These are phyloP conservation scores for Telmatherina bonti DNA, from an alignment of 2,797 vertebrate species.

Conservation along the genomic window DNA sequence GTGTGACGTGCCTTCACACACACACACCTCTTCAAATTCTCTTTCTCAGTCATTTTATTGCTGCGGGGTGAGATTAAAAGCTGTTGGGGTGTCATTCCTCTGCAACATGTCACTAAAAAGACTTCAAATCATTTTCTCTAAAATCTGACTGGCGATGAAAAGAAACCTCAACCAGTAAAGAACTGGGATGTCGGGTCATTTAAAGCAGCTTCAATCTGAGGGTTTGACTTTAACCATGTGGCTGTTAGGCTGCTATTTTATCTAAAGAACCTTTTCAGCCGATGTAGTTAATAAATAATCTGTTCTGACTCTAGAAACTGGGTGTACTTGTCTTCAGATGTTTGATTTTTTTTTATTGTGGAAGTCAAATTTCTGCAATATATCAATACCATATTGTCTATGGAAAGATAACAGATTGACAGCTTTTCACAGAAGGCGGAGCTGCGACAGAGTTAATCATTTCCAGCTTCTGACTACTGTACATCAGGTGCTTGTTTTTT, in stretches of 20 bases:
- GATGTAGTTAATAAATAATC: background rate
- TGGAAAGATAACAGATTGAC: conserved; percentile 21
- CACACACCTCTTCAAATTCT: no score
- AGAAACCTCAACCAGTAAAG: no score
- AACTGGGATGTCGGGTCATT: no score
- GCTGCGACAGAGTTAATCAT: conserved; percentile 57
- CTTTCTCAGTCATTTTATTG: no score
- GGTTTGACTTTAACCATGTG: no score
- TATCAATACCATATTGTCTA: background rate
- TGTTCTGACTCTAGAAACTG: conserved; percentile 2
- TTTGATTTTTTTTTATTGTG: conserved; percentile 5
- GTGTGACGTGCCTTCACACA: no score
- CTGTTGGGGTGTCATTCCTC: no score
- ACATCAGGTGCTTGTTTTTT: background rate
- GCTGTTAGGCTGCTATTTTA: background rate
- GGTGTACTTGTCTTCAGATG: background rate
- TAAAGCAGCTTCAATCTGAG: no score
- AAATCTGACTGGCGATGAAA: no score
- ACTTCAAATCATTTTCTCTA: no score
- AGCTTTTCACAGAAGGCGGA: conserved; percentile 24
- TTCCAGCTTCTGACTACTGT: conserved; percentile 28
- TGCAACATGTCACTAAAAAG: no score
- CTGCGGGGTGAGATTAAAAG: no score
- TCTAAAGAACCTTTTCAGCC: background rate
- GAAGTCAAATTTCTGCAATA: background rate